Percentiles rank a stretch among this genome's conserved stretches.
phyloP scores from a whole-genome alignment of 2,888 invertebrate species.

The Rhaphigaster nebulosa region DNA sequence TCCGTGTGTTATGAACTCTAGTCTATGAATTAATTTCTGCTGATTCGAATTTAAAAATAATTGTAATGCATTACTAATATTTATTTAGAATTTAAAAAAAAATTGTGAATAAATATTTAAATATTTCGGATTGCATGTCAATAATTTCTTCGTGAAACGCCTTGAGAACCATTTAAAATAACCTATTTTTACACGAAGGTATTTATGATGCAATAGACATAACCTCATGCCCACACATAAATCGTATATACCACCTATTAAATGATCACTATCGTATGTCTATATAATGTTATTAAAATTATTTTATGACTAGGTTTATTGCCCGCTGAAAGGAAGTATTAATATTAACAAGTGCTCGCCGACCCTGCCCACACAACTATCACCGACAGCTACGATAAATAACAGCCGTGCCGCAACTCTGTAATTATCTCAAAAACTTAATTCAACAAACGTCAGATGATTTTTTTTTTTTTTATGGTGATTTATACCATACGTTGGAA shows the following conservation, averaged over 20 bases:
- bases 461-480: neutral
- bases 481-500: neutral
- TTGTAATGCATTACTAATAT: too few species aligned
- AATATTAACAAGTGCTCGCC: constrained; percentile 22
- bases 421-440: constrained; percentile 43
- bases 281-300: constrained; percentile 8
- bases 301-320: neutral
- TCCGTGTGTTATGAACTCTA: too few species aligned
- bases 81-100: too few species aligned
- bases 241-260: neutral
- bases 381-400: neutral
- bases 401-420: neutral
- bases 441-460: constrained; percentile 1
- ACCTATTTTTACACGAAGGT: neutral
- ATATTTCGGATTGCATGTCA: neutral
- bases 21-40: too few species aligned
- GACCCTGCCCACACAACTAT: neutral
- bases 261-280: neutral
- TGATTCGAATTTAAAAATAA: too few species aligned
- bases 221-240: neutral
- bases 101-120: neutral
- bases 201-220: neutral
- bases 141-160: neutral
- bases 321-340: constrained; percentile 8
- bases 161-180: neutral